Evolutionary conservation across 2,888 invertebrate genomes (phyloP), one percentile per base, ranked within the genome.

Genomic region (Nysson spinosus): DNA sequence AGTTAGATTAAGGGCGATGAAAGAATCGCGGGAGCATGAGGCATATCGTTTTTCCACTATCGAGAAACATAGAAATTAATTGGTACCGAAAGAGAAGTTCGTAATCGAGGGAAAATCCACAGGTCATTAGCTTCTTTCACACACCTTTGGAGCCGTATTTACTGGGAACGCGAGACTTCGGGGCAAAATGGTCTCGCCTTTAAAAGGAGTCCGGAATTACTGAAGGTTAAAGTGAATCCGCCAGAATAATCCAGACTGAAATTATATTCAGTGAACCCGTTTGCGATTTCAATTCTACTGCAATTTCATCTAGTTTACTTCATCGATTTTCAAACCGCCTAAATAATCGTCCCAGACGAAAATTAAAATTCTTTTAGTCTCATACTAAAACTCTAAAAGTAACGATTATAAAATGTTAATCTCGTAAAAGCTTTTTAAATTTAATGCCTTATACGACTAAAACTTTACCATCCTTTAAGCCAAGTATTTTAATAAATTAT

Each of bases 31-130:
- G 19, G 44, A 5, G 19, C 19, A 20, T n/a, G 34, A 16, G 16
- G 7, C 11, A 22, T 17, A 11, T 47, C 14, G 17, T 26, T 26
- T 16, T 16, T 16, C 11, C 28, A 16, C n/a, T 49, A 35, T 9
- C 4, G 30, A n/a, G n/a, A n/a, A n/a, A 12, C 7, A 32, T 24
- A n/a, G 30, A 24, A 56, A 49, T 19, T 49, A 49, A 56, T 56
- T 56, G 20, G 22, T 40, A 49, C 6, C 6, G 19, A 19, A 16
- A 14, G 28, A 26, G 28, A 17, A 28, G 37, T 24, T 42, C 22
- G 37, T 58, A 64, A 64, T 68, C 58, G 47, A 47, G 16, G 34
- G 40, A 55, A 42, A 58, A 55, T 58, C 20, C 55, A 51, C 43
- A 43, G 32, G 34, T 68, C 58, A 50, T 68, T 69, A 58, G 14